Conservation (phyloP, 2,888 invertebrate species). For the Oligia fasciuncula region DNA sequence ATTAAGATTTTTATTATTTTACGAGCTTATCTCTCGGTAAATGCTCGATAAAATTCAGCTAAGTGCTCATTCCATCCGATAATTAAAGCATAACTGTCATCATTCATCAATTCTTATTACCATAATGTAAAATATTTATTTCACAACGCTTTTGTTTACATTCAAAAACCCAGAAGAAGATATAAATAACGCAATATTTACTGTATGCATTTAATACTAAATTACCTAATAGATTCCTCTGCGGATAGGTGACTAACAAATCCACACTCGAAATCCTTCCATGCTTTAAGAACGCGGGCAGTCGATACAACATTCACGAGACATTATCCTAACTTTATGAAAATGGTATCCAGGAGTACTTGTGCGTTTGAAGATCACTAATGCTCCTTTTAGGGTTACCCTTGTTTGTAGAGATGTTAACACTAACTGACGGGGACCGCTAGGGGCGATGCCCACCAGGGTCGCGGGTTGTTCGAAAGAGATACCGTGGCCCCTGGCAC, state of each 20-base stretch:
- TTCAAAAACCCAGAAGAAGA: background rate
- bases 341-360: background rate
- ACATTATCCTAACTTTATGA: background rate
- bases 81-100: conserved; percentile 44
- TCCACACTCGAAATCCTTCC: background rate
- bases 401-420: too few species aligned
- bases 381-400: background rate
- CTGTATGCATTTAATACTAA: background rate
- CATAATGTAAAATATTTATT: conserved; percentile 1
- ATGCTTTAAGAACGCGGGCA: background rate
- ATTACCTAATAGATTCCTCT: background rate
- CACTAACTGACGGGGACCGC: too few species aligned
- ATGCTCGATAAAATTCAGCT: conserved; percentile 29
- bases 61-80: conserved; percentile 21
- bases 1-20: conserved; percentile 17
- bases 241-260: background rate
- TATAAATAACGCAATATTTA: background rate
- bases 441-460: too few species aligned
- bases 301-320: background rate
- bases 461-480: too few species aligned
- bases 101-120: conserved; percentile 32
- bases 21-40: conserved; percentile 25
- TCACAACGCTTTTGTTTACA: background rate
- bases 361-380: background rate
- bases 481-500: too few species aligned